Base-by-base conservation (phyloP, 2,797 vertebrate species). In the Crypturellus tataupa region DNA sequence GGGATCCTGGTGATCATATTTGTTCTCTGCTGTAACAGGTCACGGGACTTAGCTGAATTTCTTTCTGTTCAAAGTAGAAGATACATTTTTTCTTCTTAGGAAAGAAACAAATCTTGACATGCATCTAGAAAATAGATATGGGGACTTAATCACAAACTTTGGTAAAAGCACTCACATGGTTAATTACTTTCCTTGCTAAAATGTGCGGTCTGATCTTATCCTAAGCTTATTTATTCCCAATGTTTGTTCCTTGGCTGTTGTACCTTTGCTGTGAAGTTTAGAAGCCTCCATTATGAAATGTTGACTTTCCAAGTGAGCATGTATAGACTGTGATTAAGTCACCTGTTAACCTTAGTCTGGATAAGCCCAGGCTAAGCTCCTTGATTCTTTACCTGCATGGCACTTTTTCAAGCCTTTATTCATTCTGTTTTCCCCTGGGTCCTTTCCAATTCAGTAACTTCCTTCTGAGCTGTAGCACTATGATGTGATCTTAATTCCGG, bases 261-360 rank as follows among this genome's bases (percentile, higher is more conserved):
- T 58, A 71, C 69, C 87, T 94, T 81, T 84, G 68, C 64, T 87
- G 67, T 67, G 83, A 90, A 51, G 24, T 85, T 94, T 55, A 56
- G 86, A n/a, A 94, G 33, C 78, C 51, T 53, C 69, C 31, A 20
- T 77, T 73, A 42, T 40, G 46, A 94, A 91, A 91, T 65, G 62
- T 29, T 94, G 77, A 91, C 87, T 96, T 94, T 86, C 89, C 82
- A 39, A 47, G 29, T n/a, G 42, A 85, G 55, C 94, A 88, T 86
- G 95, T 94, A 88, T 63, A 94, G 73, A 59, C 37, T 23, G 2
- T 49, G 73, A 59, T 81, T 92, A 77, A 87, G 85, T 90, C 70
- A 96, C 87, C 85, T 86, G 87, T n/a, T 93, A 91, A 93, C 84
- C 71, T 91, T 90, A 21, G 42, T 93, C 89, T 64, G 56, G 17